phyloP scores from a whole-genome alignment of 2,113 vertebrate species.

The Aleadryas rufinucha region DNA sequence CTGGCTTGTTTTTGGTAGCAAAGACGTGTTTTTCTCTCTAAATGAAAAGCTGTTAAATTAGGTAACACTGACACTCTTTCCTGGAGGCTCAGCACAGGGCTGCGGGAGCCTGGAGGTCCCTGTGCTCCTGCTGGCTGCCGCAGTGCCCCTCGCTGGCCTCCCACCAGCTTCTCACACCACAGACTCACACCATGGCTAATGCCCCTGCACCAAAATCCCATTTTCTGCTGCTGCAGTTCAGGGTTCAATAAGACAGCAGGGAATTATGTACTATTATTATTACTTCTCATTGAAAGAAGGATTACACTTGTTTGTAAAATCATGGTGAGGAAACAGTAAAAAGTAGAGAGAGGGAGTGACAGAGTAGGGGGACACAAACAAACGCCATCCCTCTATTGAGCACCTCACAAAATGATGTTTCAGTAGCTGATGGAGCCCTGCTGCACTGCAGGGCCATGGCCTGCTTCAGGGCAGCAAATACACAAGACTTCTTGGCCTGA shows the following conservation, averaged over 20 bases:
- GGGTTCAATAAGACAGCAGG: constrained; percentile 7
- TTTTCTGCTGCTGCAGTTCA: not conserved
- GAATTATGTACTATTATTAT: not conserved
- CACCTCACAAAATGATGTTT: not conserved
- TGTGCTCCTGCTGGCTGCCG: not conserved
- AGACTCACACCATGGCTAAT: not conserved
- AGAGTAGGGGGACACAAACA: not conserved
- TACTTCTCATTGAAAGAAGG: not conserved
- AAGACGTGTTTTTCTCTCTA: not conserved
- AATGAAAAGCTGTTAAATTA: constrained; percentile 20
- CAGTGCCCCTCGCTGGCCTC: not conserved
- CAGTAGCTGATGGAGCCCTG: not conserved
- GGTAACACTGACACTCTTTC: not conserved
- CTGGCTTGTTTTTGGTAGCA: not conserved
- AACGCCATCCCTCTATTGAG: not conserved
- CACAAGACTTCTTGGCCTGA: not conserved
- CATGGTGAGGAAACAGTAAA: not conserved
- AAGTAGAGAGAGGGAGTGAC: not conserved
- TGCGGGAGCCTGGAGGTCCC: not conserved
- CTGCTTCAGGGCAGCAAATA: not conserved
- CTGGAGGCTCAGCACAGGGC: not conserved
- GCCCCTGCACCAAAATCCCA: not conserved
- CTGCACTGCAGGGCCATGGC: fast-evolving
- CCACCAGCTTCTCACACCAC: not conserved
- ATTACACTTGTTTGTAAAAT: not conserved